Evolutionary conservation across 1,140 invertebrate genomes (phyloP).

Genomic region (Onthophagus taurus): DNA sequence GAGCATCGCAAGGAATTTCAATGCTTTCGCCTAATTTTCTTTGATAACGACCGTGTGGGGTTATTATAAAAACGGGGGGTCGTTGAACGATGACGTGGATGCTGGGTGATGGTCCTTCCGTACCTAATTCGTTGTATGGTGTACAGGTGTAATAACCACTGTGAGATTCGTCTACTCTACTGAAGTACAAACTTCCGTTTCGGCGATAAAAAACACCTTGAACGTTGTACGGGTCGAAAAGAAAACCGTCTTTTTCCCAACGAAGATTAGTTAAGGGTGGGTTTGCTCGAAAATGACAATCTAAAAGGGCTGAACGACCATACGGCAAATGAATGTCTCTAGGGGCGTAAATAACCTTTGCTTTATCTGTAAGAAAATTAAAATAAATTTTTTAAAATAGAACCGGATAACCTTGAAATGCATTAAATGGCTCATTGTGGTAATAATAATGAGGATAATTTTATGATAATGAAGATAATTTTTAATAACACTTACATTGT

Average conservation of each 20-base stretch:
- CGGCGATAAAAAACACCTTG: conserved; percentile 74
- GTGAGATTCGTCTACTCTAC: conserved; percentile 62
- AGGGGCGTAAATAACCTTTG: conserved; percentile 83
- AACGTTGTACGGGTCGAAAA: conserved; percentile 85
- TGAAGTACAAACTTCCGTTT: conserved; percentile 81
- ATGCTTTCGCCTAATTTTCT: conserved; percentile 70
- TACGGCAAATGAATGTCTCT: conserved; percentile 77
- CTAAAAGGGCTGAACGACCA: conserved; percentile 80
- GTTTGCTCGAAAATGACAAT: conserved; percentile 89
- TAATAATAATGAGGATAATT: not conserved
- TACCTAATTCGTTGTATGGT: conserved; percentile 82
- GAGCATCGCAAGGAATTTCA: conserved; percentile 75
- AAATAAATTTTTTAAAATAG: not conserved
- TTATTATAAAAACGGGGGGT: conserved; percentile 66
- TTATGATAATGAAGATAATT: not conserved
- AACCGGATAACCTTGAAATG: too few relatives aligned
- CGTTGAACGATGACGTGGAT: conserved; percentile 85
- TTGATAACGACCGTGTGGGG: conserved; percentile 72
- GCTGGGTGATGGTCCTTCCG: conserved; percentile 69
- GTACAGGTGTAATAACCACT: conserved; percentile 81
- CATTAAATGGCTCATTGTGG: too few relatives aligned
- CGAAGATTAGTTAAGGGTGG: conserved; percentile 84
- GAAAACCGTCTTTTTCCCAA: conserved; percentile 90
- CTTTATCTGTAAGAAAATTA: conserved; percentile 63
- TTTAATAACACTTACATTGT: conserved; percentile 64